These are phyloP conservation scores for Diuraphis noxia DNA, from an alignment of 1,140 invertebrate species.

Conservation along the genomic window DNA sequence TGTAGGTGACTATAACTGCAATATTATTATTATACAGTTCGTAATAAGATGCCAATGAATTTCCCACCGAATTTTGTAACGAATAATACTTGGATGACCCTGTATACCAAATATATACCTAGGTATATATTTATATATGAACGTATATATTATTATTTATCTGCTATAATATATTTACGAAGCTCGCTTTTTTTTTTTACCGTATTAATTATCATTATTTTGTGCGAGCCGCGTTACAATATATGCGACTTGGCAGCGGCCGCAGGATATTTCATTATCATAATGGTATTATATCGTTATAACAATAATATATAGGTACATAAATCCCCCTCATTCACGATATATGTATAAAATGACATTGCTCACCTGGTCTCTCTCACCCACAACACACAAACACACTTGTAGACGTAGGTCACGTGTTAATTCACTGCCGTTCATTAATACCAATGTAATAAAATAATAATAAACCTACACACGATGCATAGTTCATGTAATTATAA, in stretches of 20 bases:
- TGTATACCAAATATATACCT: background rate
- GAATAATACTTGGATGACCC: background rate
- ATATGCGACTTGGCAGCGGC: background rate
- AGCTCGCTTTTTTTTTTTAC: background rate
- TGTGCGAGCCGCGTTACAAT: background rate
- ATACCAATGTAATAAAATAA: background rate
- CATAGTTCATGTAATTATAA: background rate
- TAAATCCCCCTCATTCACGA: background rate
- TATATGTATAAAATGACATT: too few relatives aligned
- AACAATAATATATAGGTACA: background rate
- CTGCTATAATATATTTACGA: conserved; percentile 8
- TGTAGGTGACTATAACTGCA: background rate
- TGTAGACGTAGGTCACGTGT: background rate
- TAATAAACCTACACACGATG: background rate
- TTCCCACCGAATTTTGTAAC: background rate
- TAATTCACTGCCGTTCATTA: background rate
- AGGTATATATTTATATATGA: too few relatives aligned
- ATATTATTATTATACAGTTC: background rate
- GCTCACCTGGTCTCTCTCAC: background rate
- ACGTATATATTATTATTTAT: background rate
- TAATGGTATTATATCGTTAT: too few relatives aligned
- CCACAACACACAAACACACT: too few relatives aligned
- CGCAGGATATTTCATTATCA: background rate
- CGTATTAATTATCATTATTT: conserved; percentile 1
- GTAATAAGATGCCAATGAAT: background rate